Conservation (phyloP, 2,797 vertebrate species). For the Myotis daubentonii region DNA sequence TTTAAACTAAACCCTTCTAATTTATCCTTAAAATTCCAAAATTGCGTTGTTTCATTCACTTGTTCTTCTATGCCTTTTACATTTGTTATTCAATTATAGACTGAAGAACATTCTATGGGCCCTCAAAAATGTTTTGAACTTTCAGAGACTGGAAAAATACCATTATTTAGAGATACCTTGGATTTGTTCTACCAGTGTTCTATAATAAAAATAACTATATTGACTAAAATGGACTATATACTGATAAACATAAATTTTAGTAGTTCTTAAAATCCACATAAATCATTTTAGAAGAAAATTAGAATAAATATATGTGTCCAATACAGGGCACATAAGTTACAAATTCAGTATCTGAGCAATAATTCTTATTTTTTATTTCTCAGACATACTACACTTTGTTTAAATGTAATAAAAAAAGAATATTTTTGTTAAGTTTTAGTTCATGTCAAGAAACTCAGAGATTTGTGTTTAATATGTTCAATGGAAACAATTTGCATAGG, state of each 20-base stretch:
- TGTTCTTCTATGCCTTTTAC: constrained; percentile 3
- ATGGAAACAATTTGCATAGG: background rate
- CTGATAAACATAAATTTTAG: background rate
- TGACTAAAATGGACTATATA: background rate
- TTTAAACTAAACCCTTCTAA: constrained; percentile 42
- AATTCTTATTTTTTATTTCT: constrained; percentile 28
- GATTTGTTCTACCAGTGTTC: background rate
- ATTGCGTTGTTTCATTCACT: background rate
- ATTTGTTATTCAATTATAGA: constrained; percentile 56
- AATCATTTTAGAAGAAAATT: background rate
- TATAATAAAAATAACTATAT: background rate
- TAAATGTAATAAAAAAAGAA: background rate
- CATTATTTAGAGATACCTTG: constrained; percentile 37
- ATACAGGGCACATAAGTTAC: background rate
- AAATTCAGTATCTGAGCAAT: background rate
- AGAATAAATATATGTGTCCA: background rate
- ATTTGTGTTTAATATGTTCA: constrained; percentile 15
- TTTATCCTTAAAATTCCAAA: background rate
- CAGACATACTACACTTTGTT: background rate
- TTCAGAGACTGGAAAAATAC: constrained; percentile 20
- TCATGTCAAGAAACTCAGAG: background rate
- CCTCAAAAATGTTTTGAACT: constrained; percentile 46
- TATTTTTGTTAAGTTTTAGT: background rate
- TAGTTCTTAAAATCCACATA: background rate
- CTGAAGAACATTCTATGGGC: background rate